phyloP scores from a whole-genome alignment of 2,888 invertebrate species.

The Agapostemon virescens region DNA sequence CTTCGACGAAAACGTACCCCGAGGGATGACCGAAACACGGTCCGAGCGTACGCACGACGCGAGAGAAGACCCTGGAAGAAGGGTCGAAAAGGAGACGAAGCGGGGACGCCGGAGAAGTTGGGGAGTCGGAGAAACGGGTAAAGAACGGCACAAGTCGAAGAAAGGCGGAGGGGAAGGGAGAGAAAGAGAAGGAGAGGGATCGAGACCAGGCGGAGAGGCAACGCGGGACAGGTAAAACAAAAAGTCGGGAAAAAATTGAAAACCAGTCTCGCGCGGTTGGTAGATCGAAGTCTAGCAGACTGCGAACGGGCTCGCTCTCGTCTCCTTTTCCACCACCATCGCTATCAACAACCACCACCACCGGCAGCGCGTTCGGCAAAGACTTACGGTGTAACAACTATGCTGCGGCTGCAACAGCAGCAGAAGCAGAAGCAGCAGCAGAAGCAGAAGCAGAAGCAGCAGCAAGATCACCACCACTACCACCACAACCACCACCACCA shows the following conservation, averaged over 20 bases:
- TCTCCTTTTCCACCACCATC: constrained; percentile 53
- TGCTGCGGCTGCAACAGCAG: constrained; percentile 38
- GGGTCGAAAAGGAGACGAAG: constrained; percentile 25
- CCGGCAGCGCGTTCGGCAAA: constrained; percentile 42
- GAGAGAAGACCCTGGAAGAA: neutral
- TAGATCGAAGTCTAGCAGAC: constrained; percentile 60
- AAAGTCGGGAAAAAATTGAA: constrained; percentile 72
- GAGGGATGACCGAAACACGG: constrained; percentile 38
- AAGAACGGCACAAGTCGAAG: neutral
- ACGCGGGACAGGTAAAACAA: constrained; percentile 70
- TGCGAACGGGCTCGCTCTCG: constrained; percentile 49
- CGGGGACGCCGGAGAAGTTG: neutral
- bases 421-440: constrained; percentile 46
- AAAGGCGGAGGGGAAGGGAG: neutral
- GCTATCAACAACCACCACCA: constrained; percentile 58
- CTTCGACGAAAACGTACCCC: neutral
- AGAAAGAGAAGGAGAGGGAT: constrained; percentile 1
- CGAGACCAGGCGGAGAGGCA: constrained; percentile 44
- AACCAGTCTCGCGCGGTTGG: constrained; percentile 73
- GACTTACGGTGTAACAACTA: constrained; percentile 49
- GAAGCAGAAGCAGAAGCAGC: no score
- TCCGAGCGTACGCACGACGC: neutral
- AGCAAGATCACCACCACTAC: constrained; percentile 50
- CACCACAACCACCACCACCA: constrained; percentile 49
- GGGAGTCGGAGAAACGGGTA: constrained; percentile 12